phyloP scores from a whole-genome alignment of 2,888 invertebrate species.

The Epiblema foenella region DNA sequence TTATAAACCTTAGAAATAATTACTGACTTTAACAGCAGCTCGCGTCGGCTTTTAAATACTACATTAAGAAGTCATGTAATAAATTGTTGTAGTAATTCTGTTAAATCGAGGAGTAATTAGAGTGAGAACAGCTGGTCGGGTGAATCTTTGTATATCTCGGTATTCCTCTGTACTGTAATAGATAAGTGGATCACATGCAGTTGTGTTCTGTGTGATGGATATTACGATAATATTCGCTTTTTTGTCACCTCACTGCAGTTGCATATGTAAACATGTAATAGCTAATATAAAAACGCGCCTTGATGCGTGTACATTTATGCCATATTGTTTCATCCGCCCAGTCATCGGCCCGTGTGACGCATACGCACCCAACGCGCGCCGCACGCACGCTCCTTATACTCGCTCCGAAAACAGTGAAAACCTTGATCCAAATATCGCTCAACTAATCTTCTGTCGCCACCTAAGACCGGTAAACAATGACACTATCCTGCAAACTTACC shows the following conservation, averaged over 20 bases:
- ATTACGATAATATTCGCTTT: not conserved
- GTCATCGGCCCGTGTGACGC: conserved; percentile 29
- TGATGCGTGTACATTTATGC: not conserved
- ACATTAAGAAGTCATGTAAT: not conserved
- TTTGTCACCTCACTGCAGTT: not conserved
- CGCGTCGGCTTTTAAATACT: conserved; percentile 2
- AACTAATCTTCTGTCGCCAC: conserved; percentile 15
- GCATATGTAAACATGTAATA: not conserved
- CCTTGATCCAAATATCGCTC: conserved; percentile 38
- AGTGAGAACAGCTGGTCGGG: not conserved
- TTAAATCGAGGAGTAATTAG: not conserved
- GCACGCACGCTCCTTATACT: conserved; percentile 38
- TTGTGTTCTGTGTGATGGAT: not conserved
- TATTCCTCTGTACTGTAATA: not conserved
- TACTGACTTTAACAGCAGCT: not conserved
- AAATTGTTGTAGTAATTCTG: not conserved
- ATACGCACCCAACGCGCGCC: conserved; percentile 21
- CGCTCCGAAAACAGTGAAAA: conserved; percentile 32
- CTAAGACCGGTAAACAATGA: conserved; percentile 31
- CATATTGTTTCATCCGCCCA: conserved; percentile 3
- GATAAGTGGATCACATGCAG: not conserved
- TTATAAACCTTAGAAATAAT: conserved; percentile 22
- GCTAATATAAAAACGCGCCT: not conserved
- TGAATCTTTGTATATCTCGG: not conserved
- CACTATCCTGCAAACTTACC: conserved; percentile 10